phyloP scores from a whole-genome alignment of 2,797 vertebrate genomes.

The Strix occidentalis region DNA sequence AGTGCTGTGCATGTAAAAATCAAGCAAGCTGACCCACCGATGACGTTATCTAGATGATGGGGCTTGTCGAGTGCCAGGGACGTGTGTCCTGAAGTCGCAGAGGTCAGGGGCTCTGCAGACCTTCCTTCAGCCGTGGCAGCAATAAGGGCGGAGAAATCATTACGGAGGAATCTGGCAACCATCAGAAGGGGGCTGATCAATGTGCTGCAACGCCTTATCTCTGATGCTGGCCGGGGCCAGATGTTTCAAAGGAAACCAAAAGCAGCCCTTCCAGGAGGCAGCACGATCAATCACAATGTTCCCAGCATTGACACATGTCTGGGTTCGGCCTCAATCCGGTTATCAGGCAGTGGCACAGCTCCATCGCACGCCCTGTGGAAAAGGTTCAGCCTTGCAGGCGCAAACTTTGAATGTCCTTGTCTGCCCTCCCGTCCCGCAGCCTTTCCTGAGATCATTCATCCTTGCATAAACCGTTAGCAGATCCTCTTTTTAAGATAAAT shows the following conservation, averaged over 20 bases:
- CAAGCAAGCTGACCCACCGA: rapidly evolving
- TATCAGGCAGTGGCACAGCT: neutral
- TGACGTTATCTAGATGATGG: rapidly evolving
- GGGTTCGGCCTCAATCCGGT: neutral
- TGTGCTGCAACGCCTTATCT: neutral
- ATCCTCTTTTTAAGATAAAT: neutral
- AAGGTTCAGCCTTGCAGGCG: neutral
- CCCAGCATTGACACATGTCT: neutral
- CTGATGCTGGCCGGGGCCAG: rapidly evolving
- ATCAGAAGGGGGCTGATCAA: neutral
- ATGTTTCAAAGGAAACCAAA: neutral
- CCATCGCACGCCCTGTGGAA: rapidly evolving
- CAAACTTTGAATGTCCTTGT: neutral
- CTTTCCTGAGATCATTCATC: neutral
- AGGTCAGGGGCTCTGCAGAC: neutral
- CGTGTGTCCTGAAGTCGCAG: neutral
- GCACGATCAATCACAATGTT: neutral
- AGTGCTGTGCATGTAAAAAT: neutral
- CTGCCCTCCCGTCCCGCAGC: neutral
- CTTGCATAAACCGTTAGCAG: neutral
- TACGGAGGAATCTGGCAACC: neutral
- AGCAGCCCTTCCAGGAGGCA: neutral
- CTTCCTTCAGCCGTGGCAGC: neutral
- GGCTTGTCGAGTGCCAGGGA: neutral
- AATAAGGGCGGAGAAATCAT: neutral